A percentile compares a stretch with the other conserved stretches of the same genome.
Evolutionary conservation across 2,113 vertebrate genomes (phyloP).

Genomic region (Aphelocoma coerulescens): DNA sequence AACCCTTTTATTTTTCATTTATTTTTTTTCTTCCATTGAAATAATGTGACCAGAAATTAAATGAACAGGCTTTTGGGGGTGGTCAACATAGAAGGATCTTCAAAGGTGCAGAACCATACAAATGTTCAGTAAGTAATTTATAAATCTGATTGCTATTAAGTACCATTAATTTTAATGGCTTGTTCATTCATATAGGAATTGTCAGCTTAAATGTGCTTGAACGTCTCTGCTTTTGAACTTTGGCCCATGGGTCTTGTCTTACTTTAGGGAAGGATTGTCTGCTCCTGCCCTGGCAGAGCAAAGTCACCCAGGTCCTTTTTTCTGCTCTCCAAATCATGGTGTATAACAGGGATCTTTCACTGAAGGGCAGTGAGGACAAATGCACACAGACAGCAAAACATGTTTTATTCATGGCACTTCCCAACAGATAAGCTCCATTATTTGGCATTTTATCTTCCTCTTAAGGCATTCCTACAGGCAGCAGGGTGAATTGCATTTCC

Average conservation of each 20-base stretch:
- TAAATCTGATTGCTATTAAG: background rate
- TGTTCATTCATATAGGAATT: background rate
- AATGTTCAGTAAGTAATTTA: background rate
- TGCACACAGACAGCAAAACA: background rate
- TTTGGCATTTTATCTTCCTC: background rate
- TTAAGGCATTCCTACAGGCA: background rate
- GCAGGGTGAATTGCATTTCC: background rate
- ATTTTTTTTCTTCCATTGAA: background rate
- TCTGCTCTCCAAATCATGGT: background rate
- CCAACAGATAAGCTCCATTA: background rate
- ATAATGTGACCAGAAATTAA: background rate
- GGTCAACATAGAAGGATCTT: background rate
- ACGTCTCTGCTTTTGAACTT: background rate
- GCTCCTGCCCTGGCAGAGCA: background rate
- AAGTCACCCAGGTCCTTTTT: background rate
- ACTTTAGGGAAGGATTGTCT: background rate
- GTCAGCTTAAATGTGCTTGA: background rate
- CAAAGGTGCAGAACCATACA: background rate
- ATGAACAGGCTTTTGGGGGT: background rate
- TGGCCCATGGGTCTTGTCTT: background rate
- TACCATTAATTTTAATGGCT: background rate
- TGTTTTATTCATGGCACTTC: constrained; percentile 50
- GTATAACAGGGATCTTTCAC: background rate
- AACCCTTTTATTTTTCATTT: background rate
- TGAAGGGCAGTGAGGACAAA: background rate